Evolutionary conservation across 2,888 invertebrate species (phyloP).

Genomic region (Dorcus parallelipipedus): DNA sequence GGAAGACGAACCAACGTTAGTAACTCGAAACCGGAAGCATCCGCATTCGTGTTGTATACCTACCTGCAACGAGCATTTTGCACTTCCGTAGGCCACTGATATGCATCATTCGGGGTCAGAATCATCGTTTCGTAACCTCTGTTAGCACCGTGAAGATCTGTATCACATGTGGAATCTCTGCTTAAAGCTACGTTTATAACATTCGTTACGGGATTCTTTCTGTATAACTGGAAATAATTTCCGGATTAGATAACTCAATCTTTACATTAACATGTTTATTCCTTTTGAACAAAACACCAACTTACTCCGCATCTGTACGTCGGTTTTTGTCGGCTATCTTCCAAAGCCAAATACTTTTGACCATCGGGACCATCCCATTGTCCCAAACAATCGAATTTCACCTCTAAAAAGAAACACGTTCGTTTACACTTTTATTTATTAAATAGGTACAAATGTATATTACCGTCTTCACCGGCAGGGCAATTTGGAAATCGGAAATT

Average conservation of each 20-base stretch:
- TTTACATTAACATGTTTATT: constrained; percentile 1
- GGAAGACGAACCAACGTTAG: constrained; percentile 3
- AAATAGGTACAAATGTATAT: neutral
- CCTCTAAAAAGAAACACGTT: constrained; percentile 43
- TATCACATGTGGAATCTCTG: constrained; percentile 61
- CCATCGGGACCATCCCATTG: constrained; percentile 58
- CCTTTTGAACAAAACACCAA: constrained; percentile 3
- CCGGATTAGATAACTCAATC: neutral
- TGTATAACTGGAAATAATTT: constrained; percentile 45
- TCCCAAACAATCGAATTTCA: constrained; percentile 61
- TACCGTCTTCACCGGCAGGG: constrained; percentile 55
- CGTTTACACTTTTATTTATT: neutral
- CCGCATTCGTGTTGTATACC: constrained; percentile 14
- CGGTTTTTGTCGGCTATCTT: constrained; percentile 53
- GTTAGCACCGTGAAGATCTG: constrained; percentile 54
- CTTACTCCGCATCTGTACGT: constrained; percentile 62
- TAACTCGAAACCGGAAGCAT: constrained; percentile 14
- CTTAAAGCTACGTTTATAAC: constrained; percentile 59
- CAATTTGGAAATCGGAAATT: constrained; percentile 57
- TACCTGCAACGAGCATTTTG: constrained; percentile 40
- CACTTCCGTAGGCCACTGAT: constrained; percentile 46
- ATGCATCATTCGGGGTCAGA: constrained; percentile 43
- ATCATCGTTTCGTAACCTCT: constrained; percentile 58
- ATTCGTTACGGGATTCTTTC: constrained; percentile 52
- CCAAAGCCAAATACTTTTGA: constrained; percentile 56